Evolutionary conservation across 1,140 invertebrate species (phyloP), one percentile per base, ranked within the genome.

Genomic region (Macrocentrus cingulum): DNA sequence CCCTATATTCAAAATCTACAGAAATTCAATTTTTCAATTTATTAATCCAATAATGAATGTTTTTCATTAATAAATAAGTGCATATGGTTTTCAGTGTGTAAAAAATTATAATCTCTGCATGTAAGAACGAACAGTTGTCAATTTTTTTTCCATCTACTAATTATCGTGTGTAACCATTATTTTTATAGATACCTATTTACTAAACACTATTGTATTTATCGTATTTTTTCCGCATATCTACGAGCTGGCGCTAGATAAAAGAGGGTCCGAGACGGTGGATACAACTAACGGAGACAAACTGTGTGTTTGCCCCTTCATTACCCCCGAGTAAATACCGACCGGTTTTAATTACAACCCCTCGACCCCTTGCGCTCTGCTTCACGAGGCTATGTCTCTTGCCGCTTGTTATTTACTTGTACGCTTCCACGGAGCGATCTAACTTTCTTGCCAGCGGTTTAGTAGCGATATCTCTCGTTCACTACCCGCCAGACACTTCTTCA

Each of bases 241-340:
- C 11, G 32, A 6, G 29, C 16, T 58, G 51, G 46, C 36, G 45
- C 45, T 64, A 61, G 65, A 67, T 67, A 63, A 64, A 66, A 63
- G 52, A 56, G 59, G 57, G 61, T 61, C 59, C 59, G 62, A 66
- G 62, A 66, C 56, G 53, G 48, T 57, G 52, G 60, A 59, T 70
- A 70, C 70, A 60, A 66, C 66, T 69, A 75, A 77, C 70, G 68
- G 70, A 74, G 73, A 75, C 74, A 77, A 76, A 79, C 72, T 70
- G 73, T 71, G 67, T 72, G 72, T 75, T 76, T 75, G 68, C 68
- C 69, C 70, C 73, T 76, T 77, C 74, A 77, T 79, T 77, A 76
- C 71, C 68, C 66, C 60, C 68, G 66, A 65, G 72, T 77, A 77
- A 77, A 76, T 75, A 77, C 66, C 67, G 69, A 72, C 66, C 60